Evolutionary conservation across 2,797 vertebrate genomes (phyloP).

Genomic region (Aulostomus chinensis): DNA sequence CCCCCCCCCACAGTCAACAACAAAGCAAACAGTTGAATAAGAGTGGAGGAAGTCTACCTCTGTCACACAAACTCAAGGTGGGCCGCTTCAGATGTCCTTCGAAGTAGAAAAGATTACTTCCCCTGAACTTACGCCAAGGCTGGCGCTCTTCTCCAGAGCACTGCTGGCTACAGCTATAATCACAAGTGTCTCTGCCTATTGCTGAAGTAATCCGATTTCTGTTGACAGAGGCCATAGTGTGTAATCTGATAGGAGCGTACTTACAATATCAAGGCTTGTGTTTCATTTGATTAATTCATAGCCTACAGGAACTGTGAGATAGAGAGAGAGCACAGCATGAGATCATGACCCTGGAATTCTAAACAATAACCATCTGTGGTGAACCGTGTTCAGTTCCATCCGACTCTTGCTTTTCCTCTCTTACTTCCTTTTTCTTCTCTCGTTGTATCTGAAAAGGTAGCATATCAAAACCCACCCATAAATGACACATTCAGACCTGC

Average conservation of each 20-base stretch:
- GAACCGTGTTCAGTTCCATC: constrained; percentile 78
- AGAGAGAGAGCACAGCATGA: constrained; percentile 82
- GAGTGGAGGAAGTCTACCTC: constrained; percentile 64
- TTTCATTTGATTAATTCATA: constrained; percentile 79
- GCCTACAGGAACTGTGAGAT: constrained; percentile 76
- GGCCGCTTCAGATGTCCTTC: constrained; percentile 57
- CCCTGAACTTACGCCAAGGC: constrained; percentile 35
- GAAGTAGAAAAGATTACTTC: constrained; percentile 62
- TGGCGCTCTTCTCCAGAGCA: constrained; percentile 32
- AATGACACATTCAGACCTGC: constrained; percentile 58
- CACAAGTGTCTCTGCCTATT: constrained; percentile 65
- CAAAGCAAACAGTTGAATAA: constrained; percentile 69
- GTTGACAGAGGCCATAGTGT: constrained; percentile 52
- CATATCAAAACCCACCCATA: constrained; percentile 42
- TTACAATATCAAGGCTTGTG: constrained; percentile 75
- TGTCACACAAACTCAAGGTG: constrained; percentile 52
- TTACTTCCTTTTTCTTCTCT: constrained; percentile 59
- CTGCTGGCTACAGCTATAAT: constrained; percentile 60
- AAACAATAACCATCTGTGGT: constrained; percentile 94
- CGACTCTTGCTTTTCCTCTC: constrained; percentile 56
- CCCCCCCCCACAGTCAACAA: constrained; percentile 59
- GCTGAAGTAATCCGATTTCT: constrained; percentile 65
- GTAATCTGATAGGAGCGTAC: constrained; percentile 72
- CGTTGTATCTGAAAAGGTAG: constrained; percentile 25
- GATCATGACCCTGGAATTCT: constrained; percentile 93